Evolutionary conservation across 2,797 vertebrate genomes (phyloP).

Genomic region (Arremon aurantiirostris): DNA sequence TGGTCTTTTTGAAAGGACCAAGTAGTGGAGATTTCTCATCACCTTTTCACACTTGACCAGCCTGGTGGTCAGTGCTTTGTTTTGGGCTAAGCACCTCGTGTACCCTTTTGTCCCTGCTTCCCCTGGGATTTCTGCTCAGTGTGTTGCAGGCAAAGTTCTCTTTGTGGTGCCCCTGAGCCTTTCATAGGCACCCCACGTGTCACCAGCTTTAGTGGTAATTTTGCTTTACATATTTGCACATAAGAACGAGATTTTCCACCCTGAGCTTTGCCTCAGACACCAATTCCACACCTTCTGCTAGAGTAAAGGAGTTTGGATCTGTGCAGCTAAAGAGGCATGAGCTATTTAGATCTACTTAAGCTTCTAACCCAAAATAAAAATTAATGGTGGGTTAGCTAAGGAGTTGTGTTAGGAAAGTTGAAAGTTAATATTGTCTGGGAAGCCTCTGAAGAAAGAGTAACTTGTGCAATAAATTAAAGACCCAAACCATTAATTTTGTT

Average conservation of each 20-base stretch:
- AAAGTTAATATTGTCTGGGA: not conserved
- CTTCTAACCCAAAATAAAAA: not conserved
- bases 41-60: not conserved
- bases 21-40: not conserved
- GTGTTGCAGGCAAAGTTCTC: not conserved
- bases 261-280: not conserved
- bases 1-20: not conserved
- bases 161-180: not conserved
- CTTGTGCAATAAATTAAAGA: not conserved
- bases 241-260: not conserved
- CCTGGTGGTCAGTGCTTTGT: not conserved
- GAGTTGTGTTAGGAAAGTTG: not conserved
- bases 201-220: not conserved
- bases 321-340: not conserved
- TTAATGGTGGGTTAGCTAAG: not conserved
- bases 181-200: fast-evolving
- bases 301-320: not conserved
- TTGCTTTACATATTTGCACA: not conserved
- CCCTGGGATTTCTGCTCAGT: not conserved
- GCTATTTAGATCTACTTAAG: not conserved
- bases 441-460: not conserved
- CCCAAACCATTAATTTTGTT: not conserved
- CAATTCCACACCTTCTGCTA: not conserved
- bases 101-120: not conserved
- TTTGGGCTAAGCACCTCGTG: not conserved